Evolutionary conservation across 2,888 invertebrate genomes (phyloP).

Genomic region (Nowickia ferox): DNA sequence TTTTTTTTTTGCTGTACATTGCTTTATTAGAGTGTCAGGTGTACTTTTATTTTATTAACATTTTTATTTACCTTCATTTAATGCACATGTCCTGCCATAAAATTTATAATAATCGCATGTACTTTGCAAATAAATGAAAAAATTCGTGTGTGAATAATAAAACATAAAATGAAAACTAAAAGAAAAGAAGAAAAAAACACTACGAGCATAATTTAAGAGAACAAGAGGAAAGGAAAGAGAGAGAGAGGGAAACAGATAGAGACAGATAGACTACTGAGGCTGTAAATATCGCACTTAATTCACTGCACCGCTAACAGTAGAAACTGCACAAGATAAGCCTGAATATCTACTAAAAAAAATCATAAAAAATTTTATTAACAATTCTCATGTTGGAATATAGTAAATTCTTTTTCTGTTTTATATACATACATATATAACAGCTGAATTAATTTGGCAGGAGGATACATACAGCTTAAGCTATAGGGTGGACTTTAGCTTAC

Average conservation of each 20-base stretch:
- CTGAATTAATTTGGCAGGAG: neutral
- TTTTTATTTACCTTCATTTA: slow-evolving; percentile 53
- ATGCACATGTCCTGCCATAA: slow-evolving; percentile 70
- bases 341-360: slow-evolving; percentile 1
- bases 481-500: neutral
- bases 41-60: slow-evolving; percentile 31
- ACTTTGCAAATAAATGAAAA: slow-evolving; percentile 68
- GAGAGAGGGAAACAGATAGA: too few relatives aligned
- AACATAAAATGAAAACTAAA: slow-evolving; percentile 35
- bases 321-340: slow-evolving; percentile 34
- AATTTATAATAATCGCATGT: slow-evolving; percentile 71
- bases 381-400: slow-evolving; percentile 64
- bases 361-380: slow-evolving; percentile 65
- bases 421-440: neutral
- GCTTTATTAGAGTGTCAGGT: neutral
- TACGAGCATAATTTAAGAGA: slow-evolving; percentile 42
- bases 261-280: slow-evolving; percentile 7
- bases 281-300: slow-evolving; percentile 5
- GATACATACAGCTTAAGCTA: neutral
- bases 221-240: neutral
- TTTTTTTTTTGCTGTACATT: neutral
- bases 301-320: neutral
- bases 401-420: slow-evolving; percentile 39
- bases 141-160: slow-evolving; percentile 65
- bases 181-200: neutral